These are phyloP conservation scores for Cassiopea xamachana DNA, from an alignment of 30 jellyfish, hydroid and myxozoan species.

Conservation along the genomic window DNA sequence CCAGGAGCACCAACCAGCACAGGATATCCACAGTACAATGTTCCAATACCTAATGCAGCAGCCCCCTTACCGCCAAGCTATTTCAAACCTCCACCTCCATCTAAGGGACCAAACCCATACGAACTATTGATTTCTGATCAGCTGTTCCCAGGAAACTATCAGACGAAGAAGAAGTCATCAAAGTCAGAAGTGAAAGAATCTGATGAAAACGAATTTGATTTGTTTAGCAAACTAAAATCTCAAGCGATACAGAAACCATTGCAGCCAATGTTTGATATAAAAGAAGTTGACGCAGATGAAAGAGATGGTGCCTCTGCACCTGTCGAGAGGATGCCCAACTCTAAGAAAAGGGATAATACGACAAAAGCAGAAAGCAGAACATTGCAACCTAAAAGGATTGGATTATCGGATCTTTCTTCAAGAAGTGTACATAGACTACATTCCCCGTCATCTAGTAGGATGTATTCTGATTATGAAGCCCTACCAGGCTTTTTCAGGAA, in stretches of 20 bases:
- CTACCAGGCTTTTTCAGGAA: not conserved
- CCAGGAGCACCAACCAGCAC: slow-evolving; percentile 57
- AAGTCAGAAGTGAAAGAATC: slow-evolving; percentile 8
- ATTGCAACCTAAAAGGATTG: not conserved
- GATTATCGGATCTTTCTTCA: not conserved
- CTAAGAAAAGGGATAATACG: not conserved
- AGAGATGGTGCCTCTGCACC: slow-evolving; percentile 6
- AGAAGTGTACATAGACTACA: not conserved
- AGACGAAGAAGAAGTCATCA: slow-evolving; percentile 53
- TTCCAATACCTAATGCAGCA: slow-evolving; percentile 81
- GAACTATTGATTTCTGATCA: slow-evolving; percentile 89
- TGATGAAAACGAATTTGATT: slow-evolving; percentile 20
- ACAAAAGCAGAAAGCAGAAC: not conserved
- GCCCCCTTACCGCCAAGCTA: slow-evolving; percentile 82
- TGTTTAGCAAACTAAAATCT: slow-evolving; percentile 16
- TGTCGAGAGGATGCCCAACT: not conserved
- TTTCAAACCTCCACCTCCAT: slow-evolving; percentile 88
- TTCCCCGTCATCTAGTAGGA: not conserved
- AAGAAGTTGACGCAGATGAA: not conserved
- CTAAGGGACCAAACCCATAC: slow-evolving; percentile 87
- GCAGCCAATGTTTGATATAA: slow-evolving; percentile 3
- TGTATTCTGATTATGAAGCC: slow-evolving; percentile 1
- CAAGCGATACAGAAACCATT: slow-evolving; percentile 24
- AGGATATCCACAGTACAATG: slow-evolving; percentile 80
- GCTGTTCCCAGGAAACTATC: slow-evolving; percentile 79